Conservation (phyloP, 2,888 invertebrate species). For the Pyrrhosoma nymphula region DNA sequence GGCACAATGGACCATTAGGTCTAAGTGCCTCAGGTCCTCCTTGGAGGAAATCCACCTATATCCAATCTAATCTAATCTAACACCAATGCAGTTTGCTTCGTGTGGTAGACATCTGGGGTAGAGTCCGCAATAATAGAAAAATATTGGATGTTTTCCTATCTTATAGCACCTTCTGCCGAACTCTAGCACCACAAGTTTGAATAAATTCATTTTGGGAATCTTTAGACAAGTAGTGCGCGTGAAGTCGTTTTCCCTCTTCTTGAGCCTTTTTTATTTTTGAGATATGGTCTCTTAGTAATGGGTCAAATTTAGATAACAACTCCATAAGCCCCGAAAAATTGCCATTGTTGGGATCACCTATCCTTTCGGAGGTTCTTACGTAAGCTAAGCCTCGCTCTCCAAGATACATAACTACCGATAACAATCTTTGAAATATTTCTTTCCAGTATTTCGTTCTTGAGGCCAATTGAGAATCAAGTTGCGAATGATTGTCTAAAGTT, state of each 20-base stretch:
- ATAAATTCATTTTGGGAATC: conserved; percentile 49
- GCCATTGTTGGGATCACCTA: no score
- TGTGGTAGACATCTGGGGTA: no score
- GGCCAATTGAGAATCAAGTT: neutral
- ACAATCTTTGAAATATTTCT: no score
- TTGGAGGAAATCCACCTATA: no score
- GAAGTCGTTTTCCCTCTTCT: no score
- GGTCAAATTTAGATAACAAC: neutral
- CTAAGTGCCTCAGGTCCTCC: no score
- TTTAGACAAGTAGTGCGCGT: conserved; percentile 17
- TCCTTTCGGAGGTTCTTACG: neutral
- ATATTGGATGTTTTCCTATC: conserved; percentile 69
- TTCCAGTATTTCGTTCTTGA: no score
- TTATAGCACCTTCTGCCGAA: conserved; percentile 68
- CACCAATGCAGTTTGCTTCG: conserved; percentile 71
- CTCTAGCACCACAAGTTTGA: conserved; percentile 21
- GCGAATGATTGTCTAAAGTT: conserved; percentile 36
- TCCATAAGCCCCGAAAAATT: neutral
- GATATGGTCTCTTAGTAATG: neutral
- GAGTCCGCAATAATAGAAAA: conserved; percentile 71
- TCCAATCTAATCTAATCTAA: no score
- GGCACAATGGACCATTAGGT: no score
- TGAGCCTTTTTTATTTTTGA: neutral
- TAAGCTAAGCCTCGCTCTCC: no score
- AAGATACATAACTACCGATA: neutral